A percentile compares a stretch with the other conserved stretches of the same genome.
Conservation (phyloP, 2,888 invertebrate genomes). For the Thelaira solivaga region DNA sequence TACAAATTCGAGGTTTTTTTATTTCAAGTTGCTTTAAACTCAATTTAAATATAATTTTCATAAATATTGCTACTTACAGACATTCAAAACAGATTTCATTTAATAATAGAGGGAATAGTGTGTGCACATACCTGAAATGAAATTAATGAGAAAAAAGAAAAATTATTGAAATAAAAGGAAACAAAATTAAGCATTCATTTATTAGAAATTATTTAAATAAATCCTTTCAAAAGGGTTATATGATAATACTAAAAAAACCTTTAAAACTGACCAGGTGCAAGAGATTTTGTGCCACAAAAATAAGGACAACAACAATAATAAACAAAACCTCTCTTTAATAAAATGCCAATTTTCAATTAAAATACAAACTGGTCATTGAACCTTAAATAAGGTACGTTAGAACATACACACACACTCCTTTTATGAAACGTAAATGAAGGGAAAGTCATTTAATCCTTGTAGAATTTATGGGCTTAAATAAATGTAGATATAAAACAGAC, state of each 20-base stretch:
- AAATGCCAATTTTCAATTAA: conserved; percentile 55
- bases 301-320: background rate
- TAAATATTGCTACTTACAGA: too few species aligned
- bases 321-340: conserved; percentile 2
- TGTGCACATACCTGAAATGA: conserved; percentile 7
- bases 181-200: background rate
- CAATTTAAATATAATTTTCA: too few species aligned
- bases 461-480: background rate
- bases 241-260: background rate
- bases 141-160: background rate
- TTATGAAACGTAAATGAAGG: background rate
- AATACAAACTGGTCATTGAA: conserved; percentile 53
- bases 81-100: too few species aligned
- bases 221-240: conserved; percentile 21
- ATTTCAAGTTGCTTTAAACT: too few species aligned
- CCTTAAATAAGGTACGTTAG: conserved; percentile 33
- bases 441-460: conserved; percentile 45
- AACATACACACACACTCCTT: background rate
- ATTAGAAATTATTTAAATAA: conserved; percentile 6
- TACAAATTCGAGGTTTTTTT: too few species aligned
- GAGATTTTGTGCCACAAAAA: conserved; percentile 14
- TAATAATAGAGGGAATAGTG: too few species aligned
- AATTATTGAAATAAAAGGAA: background rate
- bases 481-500: conserved; percentile 12
- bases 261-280: conserved; percentile 50